A percentile compares a stretch with the other conserved stretches of the same genome.
phyloP scores from a whole-genome alignment of 1,140 invertebrate species.

The Neodiprion fabricii region DNA sequence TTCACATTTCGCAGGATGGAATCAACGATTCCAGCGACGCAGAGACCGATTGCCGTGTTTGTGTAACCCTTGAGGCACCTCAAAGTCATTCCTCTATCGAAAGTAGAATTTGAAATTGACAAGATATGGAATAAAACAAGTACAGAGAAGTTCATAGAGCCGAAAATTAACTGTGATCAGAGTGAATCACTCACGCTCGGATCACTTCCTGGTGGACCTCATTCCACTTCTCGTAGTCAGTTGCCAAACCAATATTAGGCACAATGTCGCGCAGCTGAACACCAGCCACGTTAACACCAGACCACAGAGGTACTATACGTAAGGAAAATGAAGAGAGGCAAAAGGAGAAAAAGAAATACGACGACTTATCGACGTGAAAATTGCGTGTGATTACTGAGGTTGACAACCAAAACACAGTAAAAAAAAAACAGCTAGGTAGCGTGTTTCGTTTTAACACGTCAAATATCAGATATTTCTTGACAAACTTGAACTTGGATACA shows the following conservation, averaged over 20 bases:
- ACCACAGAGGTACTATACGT: constrained; percentile 70
- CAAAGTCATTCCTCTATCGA: constrained; percentile 58
- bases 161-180: not conserved
- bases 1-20: constrained; percentile 63
- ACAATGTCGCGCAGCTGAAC: constrained; percentile 65
- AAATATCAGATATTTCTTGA: no score
- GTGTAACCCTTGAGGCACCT: constrained; percentile 66
- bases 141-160: not conserved
- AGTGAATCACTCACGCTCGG: constrained; percentile 53
- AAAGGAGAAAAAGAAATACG: not conserved
- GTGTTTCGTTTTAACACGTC: no score
- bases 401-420: no score
- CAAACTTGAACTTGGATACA: no score
- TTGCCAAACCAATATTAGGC: constrained; percentile 60
- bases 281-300: constrained; percentile 70
- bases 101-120: constrained; percentile 15
- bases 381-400: no score
- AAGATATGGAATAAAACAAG: constrained; percentile 6
- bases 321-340: constrained; percentile 17
- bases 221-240: constrained; percentile 65
- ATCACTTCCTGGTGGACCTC: constrained; percentile 63
- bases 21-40: constrained; percentile 60
- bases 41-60: constrained; percentile 63
- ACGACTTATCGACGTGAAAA: no score
- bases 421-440: no score